Conservation (phyloP, 2,797 vertebrate genomes). For the Nyctibius grandis region DNA sequence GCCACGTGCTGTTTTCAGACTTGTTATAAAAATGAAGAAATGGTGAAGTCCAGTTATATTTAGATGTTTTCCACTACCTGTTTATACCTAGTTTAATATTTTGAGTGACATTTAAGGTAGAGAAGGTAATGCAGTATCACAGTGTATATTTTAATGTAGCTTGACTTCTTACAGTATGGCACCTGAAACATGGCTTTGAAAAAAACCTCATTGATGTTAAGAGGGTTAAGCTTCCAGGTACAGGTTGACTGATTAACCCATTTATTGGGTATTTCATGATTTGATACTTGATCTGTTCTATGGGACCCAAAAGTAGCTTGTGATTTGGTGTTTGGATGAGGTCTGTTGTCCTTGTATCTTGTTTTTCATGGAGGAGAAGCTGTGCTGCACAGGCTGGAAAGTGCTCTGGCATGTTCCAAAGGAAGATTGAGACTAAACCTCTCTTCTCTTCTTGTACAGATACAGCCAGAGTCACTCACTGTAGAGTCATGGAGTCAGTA, state of each 20-base stretch:
- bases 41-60: not conserved
- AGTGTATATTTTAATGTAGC: not conserved
- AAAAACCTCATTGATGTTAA: not conserved
- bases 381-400: not conserved
- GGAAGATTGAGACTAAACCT: not conserved
- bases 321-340: not conserved
- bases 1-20: not conserved
- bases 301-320: not conserved
- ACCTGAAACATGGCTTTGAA: not conserved
- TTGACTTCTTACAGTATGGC: not conserved
- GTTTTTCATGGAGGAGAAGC: not conserved
- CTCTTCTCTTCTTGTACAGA: not conserved
- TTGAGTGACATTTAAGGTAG: not conserved
- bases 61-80: not conserved
- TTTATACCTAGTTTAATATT: not conserved
- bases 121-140: not conserved
- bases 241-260: not conserved
- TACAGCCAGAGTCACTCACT: not conserved
- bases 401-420: accelerated
- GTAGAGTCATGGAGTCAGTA: not conserved
- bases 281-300: not conserved
- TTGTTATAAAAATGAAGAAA: not conserved
- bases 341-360: not conserved
- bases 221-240: not conserved
- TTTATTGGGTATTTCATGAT: not conserved